phyloP scores from a whole-genome alignment of 1,140 invertebrate species.

The Aphelenchoides besseyi region DNA sequence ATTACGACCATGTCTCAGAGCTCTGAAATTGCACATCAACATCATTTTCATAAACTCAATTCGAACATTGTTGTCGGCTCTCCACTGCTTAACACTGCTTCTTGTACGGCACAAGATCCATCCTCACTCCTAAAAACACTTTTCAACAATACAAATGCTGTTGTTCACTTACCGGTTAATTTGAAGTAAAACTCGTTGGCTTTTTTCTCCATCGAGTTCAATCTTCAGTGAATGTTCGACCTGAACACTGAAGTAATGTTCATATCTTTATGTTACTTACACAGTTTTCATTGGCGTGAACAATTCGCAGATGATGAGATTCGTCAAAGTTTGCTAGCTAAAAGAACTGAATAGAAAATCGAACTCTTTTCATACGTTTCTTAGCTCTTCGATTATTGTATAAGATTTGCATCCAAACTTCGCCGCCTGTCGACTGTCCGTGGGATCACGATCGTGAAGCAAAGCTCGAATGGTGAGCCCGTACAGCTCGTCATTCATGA shows the following conservation, averaged over 20 bases:
- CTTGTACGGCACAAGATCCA: background rate
- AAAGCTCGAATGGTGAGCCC: conserved; percentile 12
- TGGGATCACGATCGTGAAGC: background rate
- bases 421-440: background rate
- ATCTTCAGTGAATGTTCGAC: background rate
- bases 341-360: background rate
- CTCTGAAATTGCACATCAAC: too few relatives aligned
- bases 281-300: conserved; percentile 23
- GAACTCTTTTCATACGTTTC: conserved; percentile 11
- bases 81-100: background rate
- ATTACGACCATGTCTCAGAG: conserved; percentile 7
- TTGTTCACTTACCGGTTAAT: conserved; percentile 10
- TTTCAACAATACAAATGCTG: background rate
- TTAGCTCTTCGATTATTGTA: background rate
- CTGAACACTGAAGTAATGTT: background rate
- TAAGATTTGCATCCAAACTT: conserved; percentile 13
- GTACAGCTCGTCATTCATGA: conserved; percentile 17
- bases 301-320: conserved; percentile 1
- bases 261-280: conserved; percentile 2
- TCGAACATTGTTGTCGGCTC: background rate
- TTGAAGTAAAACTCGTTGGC: conserved; percentile 17
- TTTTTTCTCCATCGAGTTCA: background rate
- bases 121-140: background rate
- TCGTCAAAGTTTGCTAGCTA: conserved; percentile 13
- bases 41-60: too few relatives aligned